These are phyloP conservation scores for Polia nebulosa DNA, from an alignment of 2,888 invertebrate species.

Conservation along the genomic window DNA sequence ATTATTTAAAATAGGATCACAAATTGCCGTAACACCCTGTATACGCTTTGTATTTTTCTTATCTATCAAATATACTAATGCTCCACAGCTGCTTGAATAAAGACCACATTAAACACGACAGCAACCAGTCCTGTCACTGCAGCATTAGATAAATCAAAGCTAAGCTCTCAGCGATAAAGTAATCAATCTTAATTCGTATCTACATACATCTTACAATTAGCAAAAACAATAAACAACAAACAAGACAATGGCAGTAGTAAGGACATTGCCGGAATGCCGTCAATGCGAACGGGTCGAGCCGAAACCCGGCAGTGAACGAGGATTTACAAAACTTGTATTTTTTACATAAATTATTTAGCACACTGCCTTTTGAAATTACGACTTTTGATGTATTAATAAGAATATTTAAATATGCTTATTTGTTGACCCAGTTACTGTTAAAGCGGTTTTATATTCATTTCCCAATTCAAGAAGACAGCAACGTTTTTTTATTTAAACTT, in stretches of 20 bases:
- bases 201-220: slow-evolving; percentile 47
- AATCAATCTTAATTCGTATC: slow-evolving; percentile 37
- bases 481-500: too few species aligned
- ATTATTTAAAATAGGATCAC: too few species aligned
- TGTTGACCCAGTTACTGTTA: slow-evolving; percentile 25
- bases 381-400: neutral
- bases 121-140: neutral
- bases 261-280: slow-evolving; percentile 73
- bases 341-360: slow-evolving; percentile 50
- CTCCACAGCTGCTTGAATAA: neutral
- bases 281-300: slow-evolving; percentile 74
- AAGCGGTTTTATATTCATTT: slow-evolving; percentile 7
- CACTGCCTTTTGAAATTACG: slow-evolving; percentile 1
- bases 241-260: slow-evolving; percentile 57
- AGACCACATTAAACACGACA: neutral
- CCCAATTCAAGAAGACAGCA: too few species aligned
- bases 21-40: too few species aligned
- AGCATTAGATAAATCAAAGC: slow-evolving; percentile 12
- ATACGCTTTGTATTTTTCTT: too few species aligned
- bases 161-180: neutral
- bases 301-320: slow-evolving; percentile 63
- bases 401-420: slow-evolving; percentile 13
- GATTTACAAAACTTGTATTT: slow-evolving; percentile 58
- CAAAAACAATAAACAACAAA: slow-evolving; percentile 46
- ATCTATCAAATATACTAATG: neutral